Conservation (phyloP, 1,140 invertebrate species). For the Semibalanus balanoides region DNA sequence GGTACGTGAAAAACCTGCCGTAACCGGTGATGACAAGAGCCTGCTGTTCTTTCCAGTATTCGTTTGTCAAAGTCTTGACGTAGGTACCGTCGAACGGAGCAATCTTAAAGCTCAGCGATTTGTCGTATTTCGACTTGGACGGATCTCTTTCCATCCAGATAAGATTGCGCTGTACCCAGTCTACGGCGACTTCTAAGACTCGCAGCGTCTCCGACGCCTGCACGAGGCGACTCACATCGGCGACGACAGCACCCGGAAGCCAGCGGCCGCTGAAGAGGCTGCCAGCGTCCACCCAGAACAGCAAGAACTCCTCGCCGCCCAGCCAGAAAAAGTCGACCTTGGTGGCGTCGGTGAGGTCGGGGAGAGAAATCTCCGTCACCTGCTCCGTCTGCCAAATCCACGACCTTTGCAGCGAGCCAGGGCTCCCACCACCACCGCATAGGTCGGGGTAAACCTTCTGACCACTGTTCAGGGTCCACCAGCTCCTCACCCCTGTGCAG, state of each 20-base stretch:
- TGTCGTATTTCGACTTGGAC: neutral
- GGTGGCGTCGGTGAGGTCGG: neutral
- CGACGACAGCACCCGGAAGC: neutral
- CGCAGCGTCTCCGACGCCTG: neutral
- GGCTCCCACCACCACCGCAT: no score
- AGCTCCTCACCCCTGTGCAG: no score
- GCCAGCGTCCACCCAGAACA: neutral
- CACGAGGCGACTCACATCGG: neutral
- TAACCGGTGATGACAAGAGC: neutral
- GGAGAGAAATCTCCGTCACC: no score
- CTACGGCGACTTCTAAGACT: neutral
- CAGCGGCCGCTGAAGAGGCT: neutral
- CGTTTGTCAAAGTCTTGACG: neutral
- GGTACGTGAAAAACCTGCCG: neutral
- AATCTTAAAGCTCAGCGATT: neutral
- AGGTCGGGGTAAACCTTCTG: no score
- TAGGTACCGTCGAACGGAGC: neutral
- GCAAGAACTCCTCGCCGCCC: neutral
- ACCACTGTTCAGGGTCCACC: no score
- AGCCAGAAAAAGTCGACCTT: neutral
- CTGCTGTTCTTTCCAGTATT: neutral
- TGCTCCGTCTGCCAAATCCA: no score
- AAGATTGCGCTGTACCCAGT: neutral
- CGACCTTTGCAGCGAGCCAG: no score
- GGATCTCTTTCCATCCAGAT: neutral